A percentile compares a stretch with the other conserved stretches of the same genome.
phyloP scores from a whole-genome alignment of 1,140 invertebrate species.

The Cotesia vestalis region DNA sequence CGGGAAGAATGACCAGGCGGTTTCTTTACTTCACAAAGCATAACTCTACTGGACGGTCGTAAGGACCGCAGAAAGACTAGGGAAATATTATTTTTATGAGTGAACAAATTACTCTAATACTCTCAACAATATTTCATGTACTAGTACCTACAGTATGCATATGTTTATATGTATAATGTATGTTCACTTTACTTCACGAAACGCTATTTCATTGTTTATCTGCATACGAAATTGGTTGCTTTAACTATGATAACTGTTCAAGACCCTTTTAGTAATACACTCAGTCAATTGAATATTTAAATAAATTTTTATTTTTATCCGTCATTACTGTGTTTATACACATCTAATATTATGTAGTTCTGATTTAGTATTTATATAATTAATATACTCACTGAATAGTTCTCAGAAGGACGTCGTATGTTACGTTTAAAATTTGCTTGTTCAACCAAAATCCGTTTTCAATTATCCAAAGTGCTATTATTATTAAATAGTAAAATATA shows the following conservation, averaged over 20 bases:
- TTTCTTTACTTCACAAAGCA: conserved; percentile 23
- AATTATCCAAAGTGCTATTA: conserved; percentile 43
- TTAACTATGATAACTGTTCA: conserved; percentile 1
- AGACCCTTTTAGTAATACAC: neutral
- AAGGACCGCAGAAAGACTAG: neutral
- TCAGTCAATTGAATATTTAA: conserved; percentile 9
- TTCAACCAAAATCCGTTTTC: conserved; percentile 42
- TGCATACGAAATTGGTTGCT: conserved; percentile 27
- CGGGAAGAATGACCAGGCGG: conserved; percentile 26
- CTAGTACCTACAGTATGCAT: too few species aligned
- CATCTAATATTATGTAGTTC: too few species aligned
- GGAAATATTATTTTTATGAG: conserved; percentile 23
- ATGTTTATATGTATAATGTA: too few species aligned
- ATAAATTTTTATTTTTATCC: too few species aligned
- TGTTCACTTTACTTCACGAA: neutral
- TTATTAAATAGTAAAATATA: conserved; percentile 45
- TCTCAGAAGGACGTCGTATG: too few species aligned
- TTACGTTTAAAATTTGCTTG: conserved; percentile 37
- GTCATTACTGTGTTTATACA: too few species aligned
- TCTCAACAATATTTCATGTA: conserved; percentile 20
- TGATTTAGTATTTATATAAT: neutral
- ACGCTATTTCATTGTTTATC: conserved; percentile 36
- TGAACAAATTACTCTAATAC: conserved; percentile 25
- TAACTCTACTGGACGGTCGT: conserved; percentile 1
- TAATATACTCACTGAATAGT: too few species aligned